Percentiles rank a stretch among this genome's conserved stretches.
phyloP scores from a whole-genome alignment of 2,113 vertebrate genomes.

The Indri indri region DNA sequence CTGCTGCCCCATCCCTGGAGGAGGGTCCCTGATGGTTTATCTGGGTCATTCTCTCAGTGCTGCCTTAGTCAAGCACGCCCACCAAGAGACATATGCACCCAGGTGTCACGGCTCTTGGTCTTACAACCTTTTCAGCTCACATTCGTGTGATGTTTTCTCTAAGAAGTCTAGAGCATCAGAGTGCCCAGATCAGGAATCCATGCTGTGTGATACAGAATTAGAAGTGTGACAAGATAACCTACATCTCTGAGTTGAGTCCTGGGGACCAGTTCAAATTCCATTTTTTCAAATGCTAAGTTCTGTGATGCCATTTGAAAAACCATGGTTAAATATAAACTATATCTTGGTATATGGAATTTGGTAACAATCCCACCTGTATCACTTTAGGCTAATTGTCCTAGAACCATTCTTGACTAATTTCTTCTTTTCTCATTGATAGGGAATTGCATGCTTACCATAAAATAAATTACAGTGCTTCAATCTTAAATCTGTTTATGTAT shows the following conservation, averaged over 20 bases:
- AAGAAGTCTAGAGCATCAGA: background rate
- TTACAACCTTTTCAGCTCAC: background rate
- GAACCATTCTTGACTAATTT: background rate
- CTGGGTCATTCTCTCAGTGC: fast-evolving
- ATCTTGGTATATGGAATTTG: background rate
- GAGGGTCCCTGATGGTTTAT: too few relatives aligned
- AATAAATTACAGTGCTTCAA: background rate
- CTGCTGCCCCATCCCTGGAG: background rate
- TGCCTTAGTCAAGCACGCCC: fast-evolving
- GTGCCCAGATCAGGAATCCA: background rate
- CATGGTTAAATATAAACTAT: background rate
- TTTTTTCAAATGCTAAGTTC: background rate
- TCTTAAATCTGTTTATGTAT: background rate
- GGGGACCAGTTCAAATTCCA: background rate
- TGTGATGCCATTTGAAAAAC: background rate
- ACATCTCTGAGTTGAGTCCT: background rate
- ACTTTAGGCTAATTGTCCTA: background rate
- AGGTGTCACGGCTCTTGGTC: background rate
- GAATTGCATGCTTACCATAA: background rate
- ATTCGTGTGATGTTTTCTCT: background rate
- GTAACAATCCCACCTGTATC: background rate
- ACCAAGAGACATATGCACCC: too few relatives aligned
- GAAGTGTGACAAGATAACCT: background rate
- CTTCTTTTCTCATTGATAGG: background rate
- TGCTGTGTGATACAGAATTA: background rate